Conservation (phyloP, 2,113 vertebrate species). For the Caloenas nicobarica region DNA sequence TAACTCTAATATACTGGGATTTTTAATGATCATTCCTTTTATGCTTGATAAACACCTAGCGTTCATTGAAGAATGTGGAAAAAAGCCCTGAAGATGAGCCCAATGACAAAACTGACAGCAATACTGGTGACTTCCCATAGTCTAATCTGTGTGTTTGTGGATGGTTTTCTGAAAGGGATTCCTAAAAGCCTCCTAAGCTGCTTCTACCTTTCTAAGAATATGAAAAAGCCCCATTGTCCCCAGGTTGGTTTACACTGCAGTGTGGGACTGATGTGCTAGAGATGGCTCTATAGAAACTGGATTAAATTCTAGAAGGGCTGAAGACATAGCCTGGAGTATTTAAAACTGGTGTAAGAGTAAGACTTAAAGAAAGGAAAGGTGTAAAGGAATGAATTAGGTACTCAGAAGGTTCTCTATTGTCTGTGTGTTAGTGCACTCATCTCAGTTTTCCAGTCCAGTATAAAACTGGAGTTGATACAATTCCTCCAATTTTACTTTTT, state of each 20-base stretch:
- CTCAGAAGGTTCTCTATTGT: neutral
- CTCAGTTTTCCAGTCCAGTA: neutral
- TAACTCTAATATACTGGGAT: neutral
- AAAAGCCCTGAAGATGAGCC: neutral
- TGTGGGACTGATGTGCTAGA: neutral
- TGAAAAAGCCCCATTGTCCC: neutral
- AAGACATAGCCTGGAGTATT: neutral
- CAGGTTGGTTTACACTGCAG: neutral
- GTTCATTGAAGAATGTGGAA: neutral
- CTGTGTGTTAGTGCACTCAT: neutral
- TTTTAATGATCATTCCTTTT: neutral
- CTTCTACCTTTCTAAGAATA: neutral
- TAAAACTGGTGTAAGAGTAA: neutral
- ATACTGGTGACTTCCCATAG: accelerated
- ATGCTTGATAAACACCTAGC: neutral
- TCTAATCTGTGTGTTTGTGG: neutral
- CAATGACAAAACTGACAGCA: neutral
- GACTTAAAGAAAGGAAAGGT: neutral
- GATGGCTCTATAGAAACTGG: neutral
- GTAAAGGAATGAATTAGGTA: neutral
- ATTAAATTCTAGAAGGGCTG: neutral
- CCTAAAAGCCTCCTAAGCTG: neutral
- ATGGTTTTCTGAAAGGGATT: neutral
- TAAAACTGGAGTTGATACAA: neutral
- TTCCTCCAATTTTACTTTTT: neutral